These are phyloP conservation scores for Galeopsomyia nigrocyanea DNA, from an alignment of 2,888 invertebrate genomes.

Conservation along the genomic window DNA sequence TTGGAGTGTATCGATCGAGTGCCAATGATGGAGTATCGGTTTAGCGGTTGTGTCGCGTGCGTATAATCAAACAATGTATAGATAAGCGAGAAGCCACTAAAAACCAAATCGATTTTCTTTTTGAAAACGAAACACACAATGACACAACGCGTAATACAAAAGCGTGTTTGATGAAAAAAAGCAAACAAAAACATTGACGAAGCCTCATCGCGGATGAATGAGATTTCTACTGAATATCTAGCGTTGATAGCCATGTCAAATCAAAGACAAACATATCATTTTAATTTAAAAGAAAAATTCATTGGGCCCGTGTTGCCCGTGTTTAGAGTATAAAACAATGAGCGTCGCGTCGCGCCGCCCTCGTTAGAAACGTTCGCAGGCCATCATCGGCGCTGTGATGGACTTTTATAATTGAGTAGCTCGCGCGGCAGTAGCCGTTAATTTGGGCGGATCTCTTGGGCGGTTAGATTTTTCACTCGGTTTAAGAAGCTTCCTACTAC, in stretches of 20 bases:
- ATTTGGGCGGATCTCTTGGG: conserved; percentile 25
- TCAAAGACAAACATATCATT: too few species aligned
- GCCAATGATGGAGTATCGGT: conserved; percentile 31
- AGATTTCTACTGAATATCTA: too few species aligned
- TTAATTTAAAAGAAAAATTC: too few species aligned
- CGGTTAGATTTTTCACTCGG: conserved; percentile 18
- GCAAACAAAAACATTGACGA: conserved; percentile 2
- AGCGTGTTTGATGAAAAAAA: conserved; percentile 13
- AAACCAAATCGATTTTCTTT: conserved; percentile 18
- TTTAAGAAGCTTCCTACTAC: conserved; percentile 3
- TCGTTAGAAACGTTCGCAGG: too few species aligned
- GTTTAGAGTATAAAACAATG: too few species aligned
- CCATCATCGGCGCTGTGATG: too few species aligned
- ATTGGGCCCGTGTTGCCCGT: too few species aligned
- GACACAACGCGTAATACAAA: too few species aligned
- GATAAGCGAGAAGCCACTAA: conserved; percentile 12
- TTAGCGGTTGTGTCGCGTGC: not conserved
- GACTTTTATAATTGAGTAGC: too few species aligned
- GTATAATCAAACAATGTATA: conserved; percentile 14
- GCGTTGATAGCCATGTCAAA: too few species aligned
- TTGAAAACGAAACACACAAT: not conserved
- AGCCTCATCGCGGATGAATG: conserved; percentile 9
- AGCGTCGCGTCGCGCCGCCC: too few species aligned
- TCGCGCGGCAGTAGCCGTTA: conserved; percentile 12
- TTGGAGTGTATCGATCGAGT: conserved; percentile 30